Evolutionary conservation across 2,113 vertebrate species (phyloP).

Genomic region (Plectropomus leopardus): DNA sequence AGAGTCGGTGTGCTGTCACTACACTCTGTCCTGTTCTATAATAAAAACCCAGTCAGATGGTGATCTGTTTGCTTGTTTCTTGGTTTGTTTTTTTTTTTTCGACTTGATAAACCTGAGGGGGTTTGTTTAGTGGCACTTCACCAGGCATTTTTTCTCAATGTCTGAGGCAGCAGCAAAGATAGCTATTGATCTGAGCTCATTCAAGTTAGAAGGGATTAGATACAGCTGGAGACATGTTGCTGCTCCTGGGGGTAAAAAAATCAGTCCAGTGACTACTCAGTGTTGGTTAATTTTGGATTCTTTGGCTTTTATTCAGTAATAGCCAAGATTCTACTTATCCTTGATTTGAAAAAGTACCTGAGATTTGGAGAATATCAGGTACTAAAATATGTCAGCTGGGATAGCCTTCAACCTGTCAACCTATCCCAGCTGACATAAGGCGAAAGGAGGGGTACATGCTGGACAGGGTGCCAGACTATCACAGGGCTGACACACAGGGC

Average conservation of each 20-base stretch:
- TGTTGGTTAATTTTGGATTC: background rate
- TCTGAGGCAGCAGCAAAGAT: slow-evolving; percentile 16
- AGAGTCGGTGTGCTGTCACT: slow-evolving; percentile 9
- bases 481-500: no score
- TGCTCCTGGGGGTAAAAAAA: background rate
- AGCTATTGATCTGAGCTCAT: slow-evolving; percentile 30
- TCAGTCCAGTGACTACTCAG: background rate
- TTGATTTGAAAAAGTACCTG: background rate
- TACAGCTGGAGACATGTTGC: slow-evolving; percentile 5
- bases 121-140: slow-evolving; percentile 6
- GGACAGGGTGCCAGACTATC: no score
- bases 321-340: background rate
- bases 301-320: background rate
- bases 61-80: slow-evolving; percentile 14
- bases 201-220: slow-evolving; percentile 20
- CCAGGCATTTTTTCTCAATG: slow-evolving; percentile 15
- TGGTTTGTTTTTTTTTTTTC: slow-evolving; percentile 1
- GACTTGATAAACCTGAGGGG: slow-evolving; percentile 31
- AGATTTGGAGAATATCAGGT: background rate
- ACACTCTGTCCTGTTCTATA: slow-evolving; percentile 26
- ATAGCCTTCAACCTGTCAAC: no score
- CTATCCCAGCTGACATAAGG: no score
- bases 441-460: no score
- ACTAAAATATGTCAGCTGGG: no score
- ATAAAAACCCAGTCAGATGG: slow-evolving; percentile 33